Base-by-base conservation (phyloP, 2,113 vertebrate species). In the Lates calcarifer region DNA sequence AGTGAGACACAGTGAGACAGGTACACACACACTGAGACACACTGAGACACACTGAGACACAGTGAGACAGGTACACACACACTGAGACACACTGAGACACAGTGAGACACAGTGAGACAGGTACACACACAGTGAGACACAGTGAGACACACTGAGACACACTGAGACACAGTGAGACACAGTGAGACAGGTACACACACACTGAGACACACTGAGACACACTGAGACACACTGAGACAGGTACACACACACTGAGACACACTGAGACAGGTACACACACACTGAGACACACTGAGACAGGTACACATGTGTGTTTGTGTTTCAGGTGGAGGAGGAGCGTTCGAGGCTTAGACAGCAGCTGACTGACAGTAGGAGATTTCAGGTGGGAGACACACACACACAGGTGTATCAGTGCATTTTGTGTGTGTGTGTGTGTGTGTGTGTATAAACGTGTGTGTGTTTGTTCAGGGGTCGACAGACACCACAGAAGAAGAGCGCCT, bases 271-370 rank as follows among this genome's bases (percentile, higher is more conserved):
- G 22, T 51, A 62, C 18, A 35, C n/a, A 14, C 28, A 29, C 49
- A 24, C 0, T 35, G 33, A 43, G 35, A 17, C 31, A 66, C 39
- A 20, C 41, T 24, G 15, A 43, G 12, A 66, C 51, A 79, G 57
- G 11, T 55, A 56, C 9, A 14, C 1, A 62, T 47, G 45, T 49
- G 26, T 26, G 17, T 68, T 12, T 84, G 31, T 77, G 20, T 74
- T 51, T 45, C 84, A 94, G 94, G 90, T 94, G 82, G 92, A 88
- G 74, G 37, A 75, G 1, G 90, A 94, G 75, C 87, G 91, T 39
- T 80, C 35, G 2, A 89, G 62, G 51, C 67, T 94, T 35, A 82
- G 69, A 11, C 76, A 74, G 31, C 88, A 91, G 77, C 77, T 90
- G 62, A 79, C 60, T 6, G 56, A 82, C 51, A 76, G 79, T 57